Conservation (phyloP, 1,140 invertebrate species). For the Leptopilina clavipes region DNA sequence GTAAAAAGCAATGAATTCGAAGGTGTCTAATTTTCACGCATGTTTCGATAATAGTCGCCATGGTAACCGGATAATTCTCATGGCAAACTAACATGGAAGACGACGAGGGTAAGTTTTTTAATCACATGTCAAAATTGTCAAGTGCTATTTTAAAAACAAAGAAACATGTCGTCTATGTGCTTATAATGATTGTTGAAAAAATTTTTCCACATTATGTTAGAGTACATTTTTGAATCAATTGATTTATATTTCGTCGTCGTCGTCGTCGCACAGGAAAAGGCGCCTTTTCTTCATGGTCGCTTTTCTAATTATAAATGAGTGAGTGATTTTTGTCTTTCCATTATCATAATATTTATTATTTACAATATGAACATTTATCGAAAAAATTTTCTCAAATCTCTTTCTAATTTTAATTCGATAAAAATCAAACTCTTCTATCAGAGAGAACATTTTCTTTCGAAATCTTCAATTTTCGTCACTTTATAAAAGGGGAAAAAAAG, state of each 20-base stretch:
- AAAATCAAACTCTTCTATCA: too few relatives aligned
- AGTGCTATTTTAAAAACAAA: constrained; percentile 24
- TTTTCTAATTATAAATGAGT: constrained; percentile 61
- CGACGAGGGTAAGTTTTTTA: constrained; percentile 63
- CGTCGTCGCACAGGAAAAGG: not conserved
- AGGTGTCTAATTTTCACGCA: not conserved
- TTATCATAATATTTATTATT: too few relatives aligned
- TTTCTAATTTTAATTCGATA: not conserved
- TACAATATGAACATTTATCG: too few relatives aligned
- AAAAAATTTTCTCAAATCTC: not conserved
- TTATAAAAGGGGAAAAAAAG: too few relatives aligned
- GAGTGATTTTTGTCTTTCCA: constrained; percentile 38
- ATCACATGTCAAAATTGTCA: constrained; percentile 48
- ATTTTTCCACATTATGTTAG: not conserved
- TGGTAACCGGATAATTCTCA: constrained; percentile 56
- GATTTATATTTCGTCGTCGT: not conserved
- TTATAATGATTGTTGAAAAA: not conserved
- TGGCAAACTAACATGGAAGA: constrained; percentile 65
- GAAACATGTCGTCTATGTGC: too few relatives aligned
- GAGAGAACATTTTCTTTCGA: too few relatives aligned
- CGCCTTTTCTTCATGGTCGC: constrained; percentile 31
- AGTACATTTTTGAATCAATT: constrained; percentile 4
- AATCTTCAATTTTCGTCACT: too few relatives aligned
- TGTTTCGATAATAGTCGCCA: constrained; percentile 45
- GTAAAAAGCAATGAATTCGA: not conserved